Percentiles rank a stretch among this genome's conserved stretches.
These are phyloP conservation scores for Tragopan temminckii DNA, from an alignment of 2,797 vertebrate genomes.

Conservation along the genomic window DNA sequence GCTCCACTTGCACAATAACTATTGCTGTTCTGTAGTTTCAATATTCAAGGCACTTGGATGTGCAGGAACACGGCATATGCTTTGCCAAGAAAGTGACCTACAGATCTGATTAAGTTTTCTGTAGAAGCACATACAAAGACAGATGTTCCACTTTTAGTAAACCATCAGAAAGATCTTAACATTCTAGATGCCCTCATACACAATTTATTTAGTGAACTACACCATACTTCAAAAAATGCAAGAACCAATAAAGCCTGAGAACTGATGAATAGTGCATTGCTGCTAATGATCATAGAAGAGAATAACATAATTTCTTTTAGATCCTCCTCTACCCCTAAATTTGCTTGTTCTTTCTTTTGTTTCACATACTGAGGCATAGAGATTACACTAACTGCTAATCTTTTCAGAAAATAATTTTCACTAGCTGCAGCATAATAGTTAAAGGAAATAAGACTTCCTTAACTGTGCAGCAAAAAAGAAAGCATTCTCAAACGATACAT, in stretches of 20 bases:
- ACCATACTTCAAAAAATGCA: background rate
- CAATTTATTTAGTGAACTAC: constrained; percentile 13
- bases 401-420: constrained; percentile 16
- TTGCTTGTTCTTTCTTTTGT: constrained; percentile 41
- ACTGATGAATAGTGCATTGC: constrained; percentile 10
- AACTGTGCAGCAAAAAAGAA: background rate
- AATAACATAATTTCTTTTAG: constrained; percentile 11
- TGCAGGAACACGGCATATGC: rapidly evolving
- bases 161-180: background rate
- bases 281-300: background rate
- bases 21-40: background rate
- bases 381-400: constrained; percentile 8
- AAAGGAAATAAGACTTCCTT: background rate
- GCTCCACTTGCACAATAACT: background rate
- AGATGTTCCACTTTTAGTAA: background rate
- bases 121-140: background rate
- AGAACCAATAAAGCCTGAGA: background rate
- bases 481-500: background rate
- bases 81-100: background rate
- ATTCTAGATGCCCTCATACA: constrained; percentile 38
- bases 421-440: background rate
- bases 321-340: background rate
- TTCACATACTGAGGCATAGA: background rate
- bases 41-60: background rate
- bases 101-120: background rate